Conservation (phyloP, 2,797 vertebrate species). For the Falco concolor region DNA sequence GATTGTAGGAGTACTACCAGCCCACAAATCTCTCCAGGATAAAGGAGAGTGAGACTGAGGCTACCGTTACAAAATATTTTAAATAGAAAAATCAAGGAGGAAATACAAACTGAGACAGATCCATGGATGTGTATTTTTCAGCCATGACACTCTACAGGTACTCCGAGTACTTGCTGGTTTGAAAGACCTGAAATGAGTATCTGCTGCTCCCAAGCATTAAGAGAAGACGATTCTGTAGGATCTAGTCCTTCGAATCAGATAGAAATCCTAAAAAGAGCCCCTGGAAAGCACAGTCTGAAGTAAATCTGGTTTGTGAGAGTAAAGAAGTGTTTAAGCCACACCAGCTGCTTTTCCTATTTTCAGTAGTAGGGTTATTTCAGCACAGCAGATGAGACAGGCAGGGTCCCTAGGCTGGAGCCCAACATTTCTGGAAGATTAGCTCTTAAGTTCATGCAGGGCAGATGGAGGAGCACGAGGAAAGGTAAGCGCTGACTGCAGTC, state of each 20-base stretch:
- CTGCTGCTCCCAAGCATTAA: not conserved
- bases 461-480: not conserved
- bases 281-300: not conserved
- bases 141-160: not conserved
- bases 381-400: not conserved
- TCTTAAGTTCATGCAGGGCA: not conserved
- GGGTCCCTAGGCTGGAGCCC: not conserved
- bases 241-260: not conserved
- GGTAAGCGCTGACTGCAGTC: not conserved
- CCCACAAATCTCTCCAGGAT: not conserved
- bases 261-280: not conserved
- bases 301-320: not conserved
- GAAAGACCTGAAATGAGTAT: not conserved
- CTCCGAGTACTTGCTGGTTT: not conserved
- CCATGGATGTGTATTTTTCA: not conserved
- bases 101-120: not conserved
- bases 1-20: not conserved
- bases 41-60: not conserved
- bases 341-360: constrained; percentile 3
- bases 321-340: not conserved
- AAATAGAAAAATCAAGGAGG: not conserved
- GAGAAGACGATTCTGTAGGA: not conserved
- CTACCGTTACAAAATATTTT: not conserved
- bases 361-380: not conserved
- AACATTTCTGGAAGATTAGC: not conserved